phyloP scores from a whole-genome alignment of 2,113 vertebrate species.

The Hucho hucho region DNA sequence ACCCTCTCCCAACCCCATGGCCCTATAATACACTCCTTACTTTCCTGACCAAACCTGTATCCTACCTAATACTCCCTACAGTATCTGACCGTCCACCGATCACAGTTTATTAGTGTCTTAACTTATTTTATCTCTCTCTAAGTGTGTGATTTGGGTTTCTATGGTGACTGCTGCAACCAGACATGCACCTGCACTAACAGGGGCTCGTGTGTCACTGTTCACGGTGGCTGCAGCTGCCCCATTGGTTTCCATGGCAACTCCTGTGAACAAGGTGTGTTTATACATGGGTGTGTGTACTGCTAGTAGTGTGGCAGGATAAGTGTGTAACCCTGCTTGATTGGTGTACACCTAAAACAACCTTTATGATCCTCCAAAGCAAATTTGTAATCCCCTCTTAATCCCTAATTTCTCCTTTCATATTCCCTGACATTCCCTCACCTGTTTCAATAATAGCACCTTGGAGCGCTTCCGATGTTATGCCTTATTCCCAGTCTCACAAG shows the following conservation, averaged over 20 bases:
- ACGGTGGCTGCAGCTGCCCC: conserved; percentile 74
- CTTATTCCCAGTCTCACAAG: not conserved
- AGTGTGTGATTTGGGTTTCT: conserved; percentile 76
- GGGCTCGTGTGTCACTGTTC: conserved; percentile 72
- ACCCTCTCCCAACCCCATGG: too few species aligned
- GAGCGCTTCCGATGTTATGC: not conserved
- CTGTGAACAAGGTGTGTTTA: conserved; percentile 75
- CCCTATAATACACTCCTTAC: too few species aligned
- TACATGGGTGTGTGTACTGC: not conserved
- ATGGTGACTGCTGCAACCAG: conserved; percentile 72
- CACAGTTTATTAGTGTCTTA: not conserved
- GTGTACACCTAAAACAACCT: not conserved
- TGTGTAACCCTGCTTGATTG: not conserved
- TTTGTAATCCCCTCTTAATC: not conserved
- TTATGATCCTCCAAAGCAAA: not conserved
- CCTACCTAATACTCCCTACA: not conserved
- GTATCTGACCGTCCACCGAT: not conserved
- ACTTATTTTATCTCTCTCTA: not conserved
- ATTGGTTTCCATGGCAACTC: conserved; percentile 73
- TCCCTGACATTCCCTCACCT: too few species aligned
- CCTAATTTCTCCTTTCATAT: not conserved
- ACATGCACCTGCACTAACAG: conserved; percentile 76
- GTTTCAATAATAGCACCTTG: not conserved
- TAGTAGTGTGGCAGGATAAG: not conserved
- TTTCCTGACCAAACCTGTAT: not conserved